Evolutionary conservation across 2,888 invertebrate genomes (phyloP), one percentile per base, ranked within the genome.

Genomic region (Ypsolopha scabrella): DNA sequence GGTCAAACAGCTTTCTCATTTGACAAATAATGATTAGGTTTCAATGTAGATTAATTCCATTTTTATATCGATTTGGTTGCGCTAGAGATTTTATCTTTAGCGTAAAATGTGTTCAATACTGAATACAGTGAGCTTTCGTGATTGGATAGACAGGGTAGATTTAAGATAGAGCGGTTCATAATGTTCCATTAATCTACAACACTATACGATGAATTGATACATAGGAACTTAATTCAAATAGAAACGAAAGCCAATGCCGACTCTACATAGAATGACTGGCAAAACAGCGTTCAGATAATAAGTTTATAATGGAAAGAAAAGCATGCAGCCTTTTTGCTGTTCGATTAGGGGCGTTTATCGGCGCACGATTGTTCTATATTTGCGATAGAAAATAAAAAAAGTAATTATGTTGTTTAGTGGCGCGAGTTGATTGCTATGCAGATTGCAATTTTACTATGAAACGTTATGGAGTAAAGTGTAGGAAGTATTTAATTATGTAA

Each of bases 181-280:
- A 24, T 24, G 24, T 24, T 24, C 24, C 24, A 24, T 24, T 24
- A 24, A 24, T 24, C 24, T 24, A 24, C 52, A 51, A 46, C 50
- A 46, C 46, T 7, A 48, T n/a, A 8, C 38, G 37, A 51, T 48
- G 52, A 51, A 53, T 55, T 52, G 47, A 47, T 9, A 39, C 62
- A 58, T 24, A 24, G 24, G 24, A 24, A 24, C 24, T 24, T 24
- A 24, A 24, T 24, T 4, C 24, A 24, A 24, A 24, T 24, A 24
- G 24, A 24, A 24, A 24, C 4, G 24, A 64, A 67, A 65, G 66
- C 66, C 66, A 70, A 72, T 69, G 66, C 61, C 51, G 57, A 58
- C 57, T 60, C 57, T 56, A 52, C 53, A 51, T 54, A 59, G 59
- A 62, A 64, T 67, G 60, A 64, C 60, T 54, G 54, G 58, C 60